A percentile compares a stretch with the other conserved stretches of the same genome.
These are phyloP conservation scores for Bombus balteatus DNA, from an alignment of 1,140 invertebrate genomes.

Conservation along the genomic window DNA sequence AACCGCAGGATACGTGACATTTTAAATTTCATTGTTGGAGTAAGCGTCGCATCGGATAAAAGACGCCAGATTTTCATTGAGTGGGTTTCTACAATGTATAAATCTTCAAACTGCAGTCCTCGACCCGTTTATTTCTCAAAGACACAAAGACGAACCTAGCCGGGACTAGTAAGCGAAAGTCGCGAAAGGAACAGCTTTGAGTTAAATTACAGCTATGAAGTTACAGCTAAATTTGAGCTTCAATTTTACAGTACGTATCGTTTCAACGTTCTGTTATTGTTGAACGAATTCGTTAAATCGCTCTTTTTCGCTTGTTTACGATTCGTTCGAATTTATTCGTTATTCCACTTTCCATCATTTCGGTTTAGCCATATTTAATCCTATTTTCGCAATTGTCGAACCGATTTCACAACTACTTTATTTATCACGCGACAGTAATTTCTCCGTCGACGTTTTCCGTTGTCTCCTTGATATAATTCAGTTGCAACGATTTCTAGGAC, in stretches of 20 bases:
- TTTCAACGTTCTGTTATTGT: background rate
- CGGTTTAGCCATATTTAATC: constrained; percentile 12
- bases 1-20: constrained; percentile 29
- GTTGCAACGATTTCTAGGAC: background rate
- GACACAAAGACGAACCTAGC: background rate
- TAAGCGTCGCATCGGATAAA: constrained; percentile 29
- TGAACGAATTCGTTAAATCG: background rate
- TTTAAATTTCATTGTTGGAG: constrained; percentile 36
- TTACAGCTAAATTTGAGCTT: no score
- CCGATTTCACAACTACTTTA: background rate
- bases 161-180: constrained; percentile 8
- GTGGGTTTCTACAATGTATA: constrained; percentile 30
- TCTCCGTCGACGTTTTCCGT: background rate
- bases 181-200: background rate
- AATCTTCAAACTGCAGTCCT: constrained; percentile 32
- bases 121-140: constrained; percentile 31
- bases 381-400: constrained; percentile 8
- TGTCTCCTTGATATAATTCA: constrained; percentile 23
- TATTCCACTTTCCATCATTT: background rate
- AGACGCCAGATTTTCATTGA: constrained; percentile 52
- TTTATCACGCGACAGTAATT: constrained; percentile 18
- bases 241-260: background rate
- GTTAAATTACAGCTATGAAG: no score
- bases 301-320: constrained; percentile 26
- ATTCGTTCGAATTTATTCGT: constrained; percentile 7